phyloP scores from a whole-genome alignment of 2,888 invertebrate species.

The Acheta domesticus region DNA sequence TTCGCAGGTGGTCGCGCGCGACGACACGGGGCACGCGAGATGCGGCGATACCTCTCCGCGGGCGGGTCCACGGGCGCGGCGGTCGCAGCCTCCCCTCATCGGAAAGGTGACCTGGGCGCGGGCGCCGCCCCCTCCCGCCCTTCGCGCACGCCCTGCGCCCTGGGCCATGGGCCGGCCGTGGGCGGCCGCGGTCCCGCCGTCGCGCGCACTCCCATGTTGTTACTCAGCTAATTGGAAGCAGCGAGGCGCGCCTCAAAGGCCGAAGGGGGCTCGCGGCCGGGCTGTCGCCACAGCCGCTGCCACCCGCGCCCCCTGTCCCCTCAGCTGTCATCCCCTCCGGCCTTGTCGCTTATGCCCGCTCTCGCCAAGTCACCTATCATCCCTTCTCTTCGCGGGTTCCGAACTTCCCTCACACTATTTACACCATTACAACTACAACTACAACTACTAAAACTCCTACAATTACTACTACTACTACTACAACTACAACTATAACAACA shows the following conservation, averaged over 20 bases:
- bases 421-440: not conserved
- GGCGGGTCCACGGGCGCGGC: not conserved
- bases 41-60: no score
- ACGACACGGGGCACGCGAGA: no score
- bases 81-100: not conserved
- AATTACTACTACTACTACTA: no score
- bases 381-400: no score
- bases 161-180: not conserved
- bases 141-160: not conserved
- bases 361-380: no score
- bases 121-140: not conserved
- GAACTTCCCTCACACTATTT: not conserved
- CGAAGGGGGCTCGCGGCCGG: not conserved
- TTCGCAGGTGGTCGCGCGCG: no score
- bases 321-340: not conserved
- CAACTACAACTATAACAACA: no score
- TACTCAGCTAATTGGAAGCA: slow-evolving; percentile 5
- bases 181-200: not conserved
- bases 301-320: not conserved
- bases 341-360: no score
- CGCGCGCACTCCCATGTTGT: slow-evolving; percentile 18
- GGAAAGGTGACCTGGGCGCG: not conserved
- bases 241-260: slow-evolving; percentile 6
- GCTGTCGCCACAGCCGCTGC: not conserved
- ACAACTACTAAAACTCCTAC: no score